phyloP scores from a whole-genome alignment of 2,113 vertebrate genomes.

The Martes martes region DNA sequence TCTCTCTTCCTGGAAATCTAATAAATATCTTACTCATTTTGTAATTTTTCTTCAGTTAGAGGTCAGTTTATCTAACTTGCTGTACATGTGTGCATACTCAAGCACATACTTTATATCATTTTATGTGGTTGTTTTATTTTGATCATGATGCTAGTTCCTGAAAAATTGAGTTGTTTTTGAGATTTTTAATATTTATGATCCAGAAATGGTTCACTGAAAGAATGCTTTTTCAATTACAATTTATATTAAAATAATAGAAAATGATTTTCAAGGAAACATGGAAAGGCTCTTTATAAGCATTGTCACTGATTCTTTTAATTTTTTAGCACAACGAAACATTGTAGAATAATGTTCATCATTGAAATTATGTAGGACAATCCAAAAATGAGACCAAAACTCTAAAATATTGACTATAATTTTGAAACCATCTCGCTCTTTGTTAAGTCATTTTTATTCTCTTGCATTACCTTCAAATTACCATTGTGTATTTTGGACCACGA shows the following conservation, averaged over 20 bases:
- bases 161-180: neutral
- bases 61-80: neutral
- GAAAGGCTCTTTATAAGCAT: neutral
- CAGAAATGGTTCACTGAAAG: slow-evolving; percentile 9
- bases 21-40: neutral
- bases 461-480: neutral
- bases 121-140: slow-evolving; percentile 3
- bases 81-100: neutral
- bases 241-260: slow-evolving; percentile 8
- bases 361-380: neutral
- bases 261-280: neutral
- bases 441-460: neutral
- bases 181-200: slow-evolving; percentile 12
- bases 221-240: neutral
- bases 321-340: neutral
- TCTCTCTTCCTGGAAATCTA: neutral
- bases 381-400: neutral
- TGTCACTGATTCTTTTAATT: neutral
- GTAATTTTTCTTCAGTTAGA: neutral
- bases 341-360: neutral
- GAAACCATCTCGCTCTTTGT: slow-evolving; percentile 16
- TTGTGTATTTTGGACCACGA: neutral
- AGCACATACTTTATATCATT: neutral
- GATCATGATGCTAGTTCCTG: neutral
- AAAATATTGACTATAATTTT: neutral